Conservation (phyloP, 2,797 vertebrate species). For the Acipenser oxyrinchus region DNA sequence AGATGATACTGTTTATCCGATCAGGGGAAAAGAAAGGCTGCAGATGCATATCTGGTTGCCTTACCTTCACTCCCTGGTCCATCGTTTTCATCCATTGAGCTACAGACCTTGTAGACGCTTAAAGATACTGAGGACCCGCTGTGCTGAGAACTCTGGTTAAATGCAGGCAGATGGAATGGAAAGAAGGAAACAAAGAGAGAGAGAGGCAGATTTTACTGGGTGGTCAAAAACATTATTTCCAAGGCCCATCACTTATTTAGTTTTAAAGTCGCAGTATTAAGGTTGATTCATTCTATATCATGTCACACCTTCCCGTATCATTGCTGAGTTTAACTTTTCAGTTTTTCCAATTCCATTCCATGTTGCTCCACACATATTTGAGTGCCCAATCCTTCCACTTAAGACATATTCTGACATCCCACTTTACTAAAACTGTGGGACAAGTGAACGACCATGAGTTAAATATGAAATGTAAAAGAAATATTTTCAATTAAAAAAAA, state of each 20-base stretch:
- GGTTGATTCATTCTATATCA: too few species aligned
- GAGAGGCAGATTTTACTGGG: neutral
- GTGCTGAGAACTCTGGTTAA: slow-evolving; percentile 83
- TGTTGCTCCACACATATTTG: too few species aligned
- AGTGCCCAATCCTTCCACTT: neutral
- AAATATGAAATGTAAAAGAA: neutral
- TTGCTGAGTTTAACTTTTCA: too few species aligned
- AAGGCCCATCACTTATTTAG: too few species aligned
- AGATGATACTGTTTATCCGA: neutral
- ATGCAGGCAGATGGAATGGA: slow-evolving; percentile 23
- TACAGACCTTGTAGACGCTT: slow-evolving; percentile 95
- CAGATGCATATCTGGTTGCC: slow-evolving; percentile 6
- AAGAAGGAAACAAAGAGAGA: neutral
- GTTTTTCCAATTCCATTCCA: too few species aligned
- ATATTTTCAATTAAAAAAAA: neutral
- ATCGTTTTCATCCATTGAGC: slow-evolving; percentile 95
- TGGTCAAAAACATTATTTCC: too few species aligned
- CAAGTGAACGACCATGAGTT: too few species aligned
- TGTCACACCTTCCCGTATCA: too few species aligned
- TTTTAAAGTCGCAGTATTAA: too few species aligned
- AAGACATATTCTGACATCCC: too few species aligned
- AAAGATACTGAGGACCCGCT: slow-evolving; percentile 92
- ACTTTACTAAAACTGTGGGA: neutral
- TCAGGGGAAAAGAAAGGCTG: neutral
- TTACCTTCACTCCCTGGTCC: slow-evolving; percentile 78